Percentiles rank a stretch among this genome's conserved stretches.
Evolutionary conservation across 2,113 vertebrate species (phyloP).

Genomic region (Mugil cephalus): DNA sequence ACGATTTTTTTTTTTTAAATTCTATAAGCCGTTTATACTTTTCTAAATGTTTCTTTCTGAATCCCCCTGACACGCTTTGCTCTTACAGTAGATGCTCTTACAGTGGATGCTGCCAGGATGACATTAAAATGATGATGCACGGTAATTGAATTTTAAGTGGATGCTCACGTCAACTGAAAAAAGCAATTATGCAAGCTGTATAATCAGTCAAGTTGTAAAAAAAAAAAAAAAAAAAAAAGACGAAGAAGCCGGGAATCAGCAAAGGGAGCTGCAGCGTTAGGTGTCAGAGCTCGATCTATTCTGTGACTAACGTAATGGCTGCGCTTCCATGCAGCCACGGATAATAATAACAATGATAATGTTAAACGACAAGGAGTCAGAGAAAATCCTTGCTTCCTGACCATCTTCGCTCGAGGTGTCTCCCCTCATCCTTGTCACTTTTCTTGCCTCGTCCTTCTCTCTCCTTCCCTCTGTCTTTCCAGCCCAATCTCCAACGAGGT

Average conservation of each 20-base stretch:
- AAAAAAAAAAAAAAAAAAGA: neutral
- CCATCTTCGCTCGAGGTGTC: conserved; percentile 38
- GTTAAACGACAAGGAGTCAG: conserved; percentile 52
- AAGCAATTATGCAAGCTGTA: neutral
- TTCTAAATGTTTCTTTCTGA: neutral
- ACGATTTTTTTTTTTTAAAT: neutral
- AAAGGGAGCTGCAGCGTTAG: conserved; percentile 9
- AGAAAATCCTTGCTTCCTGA: conserved; percentile 20
- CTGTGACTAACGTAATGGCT: conserved; percentile 9
- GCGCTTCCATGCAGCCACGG: conserved; percentile 25
- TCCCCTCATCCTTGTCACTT: conserved; percentile 45
- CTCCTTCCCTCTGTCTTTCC: conserved; percentile 19
- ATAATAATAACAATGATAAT: conserved; percentile 53
- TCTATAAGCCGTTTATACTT: too few relatives aligned
- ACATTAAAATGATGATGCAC: neutral
- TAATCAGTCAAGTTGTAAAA: conserved; percentile 6
- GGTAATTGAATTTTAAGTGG: conserved; percentile 9
- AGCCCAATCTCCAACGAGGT: conserved; percentile 43
- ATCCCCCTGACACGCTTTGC: neutral
- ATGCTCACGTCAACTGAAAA: conserved; percentile 10
- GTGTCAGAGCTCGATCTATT: conserved; percentile 3
- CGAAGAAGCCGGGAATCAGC: neutral
- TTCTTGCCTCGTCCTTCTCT: conserved; percentile 32
- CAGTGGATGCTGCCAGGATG: neutral
- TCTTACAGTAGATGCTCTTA: neutral